A percentile compares a stretch with the other conserved stretches of the same genome.
These are phyloP conservation scores for Genyomyrus donnyi DNA, from an alignment of 2,113 vertebrate species.

Conservation along the genomic window DNA sequence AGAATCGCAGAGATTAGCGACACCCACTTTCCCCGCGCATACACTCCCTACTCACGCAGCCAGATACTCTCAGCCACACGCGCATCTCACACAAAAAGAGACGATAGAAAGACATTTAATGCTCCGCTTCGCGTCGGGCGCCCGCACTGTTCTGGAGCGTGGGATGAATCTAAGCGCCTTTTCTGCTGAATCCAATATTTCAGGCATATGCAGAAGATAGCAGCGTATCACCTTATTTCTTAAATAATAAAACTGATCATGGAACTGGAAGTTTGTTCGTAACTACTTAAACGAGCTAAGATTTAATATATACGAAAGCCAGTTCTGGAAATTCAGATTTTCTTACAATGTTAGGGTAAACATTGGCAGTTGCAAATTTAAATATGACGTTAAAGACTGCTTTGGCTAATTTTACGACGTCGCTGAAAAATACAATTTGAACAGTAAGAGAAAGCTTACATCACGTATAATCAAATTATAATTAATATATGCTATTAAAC, in stretches of 20 bases:
- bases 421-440: background rate
- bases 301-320: background rate
- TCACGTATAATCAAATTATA: background rate
- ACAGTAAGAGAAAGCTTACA: background rate
- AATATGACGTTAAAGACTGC: background rate
- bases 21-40: constrained; percentile 26
- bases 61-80: constrained; percentile 8
- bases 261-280: background rate
- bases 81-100: constrained; percentile 11
- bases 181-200: background rate
- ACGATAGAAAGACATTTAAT: constrained; percentile 17
- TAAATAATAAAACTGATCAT: background rate
- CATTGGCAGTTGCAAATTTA: background rate
- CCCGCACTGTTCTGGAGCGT: background rate
- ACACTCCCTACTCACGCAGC: background rate
- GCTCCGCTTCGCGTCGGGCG: constrained; percentile 19
- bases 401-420: background rate
- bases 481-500: background rate
- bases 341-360: background rate
- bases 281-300: background rate
- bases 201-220: background rate
- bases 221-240: background rate
- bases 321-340: background rate
- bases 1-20: constrained; percentile 38
- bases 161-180: background rate